Evolutionary conservation across 2,888 invertebrate species (phyloP).

Genomic region (Blera fallax): DNA sequence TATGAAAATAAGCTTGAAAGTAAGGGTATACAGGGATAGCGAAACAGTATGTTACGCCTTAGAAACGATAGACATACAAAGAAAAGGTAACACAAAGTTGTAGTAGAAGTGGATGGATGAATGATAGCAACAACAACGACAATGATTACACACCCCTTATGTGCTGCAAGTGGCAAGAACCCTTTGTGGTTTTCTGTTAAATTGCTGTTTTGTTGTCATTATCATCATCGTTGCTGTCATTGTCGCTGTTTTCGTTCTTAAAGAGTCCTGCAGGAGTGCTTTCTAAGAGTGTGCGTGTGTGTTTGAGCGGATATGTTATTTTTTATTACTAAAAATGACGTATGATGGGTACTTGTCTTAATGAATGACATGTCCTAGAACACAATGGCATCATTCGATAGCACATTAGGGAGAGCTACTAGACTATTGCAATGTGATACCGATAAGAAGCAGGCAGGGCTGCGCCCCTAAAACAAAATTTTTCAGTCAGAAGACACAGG

Average conservation of each 20-base stretch:
- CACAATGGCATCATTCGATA: conserved; percentile 42
- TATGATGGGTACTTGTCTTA: conserved; percentile 65
- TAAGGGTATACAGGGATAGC: background rate
- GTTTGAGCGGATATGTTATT: conserved; percentile 37
- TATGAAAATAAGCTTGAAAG: conserved; percentile 40
- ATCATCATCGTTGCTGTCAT: conserved; percentile 55
- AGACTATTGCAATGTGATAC: conserved; percentile 30
- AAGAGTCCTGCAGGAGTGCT: conserved; percentile 47
- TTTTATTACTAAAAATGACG: conserved; percentile 56
- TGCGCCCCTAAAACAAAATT: background rate
- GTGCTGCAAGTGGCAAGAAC: conserved; percentile 61
- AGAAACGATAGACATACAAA: conserved; percentile 20
- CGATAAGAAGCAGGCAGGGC: background rate
- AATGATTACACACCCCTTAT: conserved; percentile 50
- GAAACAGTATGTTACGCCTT: conserved; percentile 23
- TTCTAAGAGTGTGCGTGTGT: background rate
- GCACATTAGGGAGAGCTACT: background rate
- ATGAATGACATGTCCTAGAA: conserved; percentile 61
- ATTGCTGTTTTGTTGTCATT: conserved; percentile 65
- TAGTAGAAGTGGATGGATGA: conserved; percentile 36
- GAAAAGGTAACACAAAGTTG: conserved; percentile 4
- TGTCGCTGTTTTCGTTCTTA: conserved; percentile 36
- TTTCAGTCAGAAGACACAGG: background rate
- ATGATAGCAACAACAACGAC: conserved; percentile 25
- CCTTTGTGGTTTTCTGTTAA: conserved; percentile 55